Base-by-base conservation (phyloP, 2,888 invertebrate genomes). In the Lydus trimaculatus region DNA sequence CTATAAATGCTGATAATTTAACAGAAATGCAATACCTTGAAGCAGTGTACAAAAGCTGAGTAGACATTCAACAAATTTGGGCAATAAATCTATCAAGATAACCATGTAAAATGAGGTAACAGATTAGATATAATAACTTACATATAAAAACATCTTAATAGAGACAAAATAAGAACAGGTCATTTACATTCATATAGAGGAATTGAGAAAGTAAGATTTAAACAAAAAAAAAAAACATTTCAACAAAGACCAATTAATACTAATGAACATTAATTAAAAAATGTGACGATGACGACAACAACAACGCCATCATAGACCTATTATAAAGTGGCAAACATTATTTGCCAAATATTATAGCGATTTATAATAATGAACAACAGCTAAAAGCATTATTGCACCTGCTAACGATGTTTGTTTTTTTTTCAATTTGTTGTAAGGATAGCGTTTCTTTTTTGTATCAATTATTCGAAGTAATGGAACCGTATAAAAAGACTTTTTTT, bases 301-400 rank as follows among this genome's bases (percentile, higher is more conserved):
- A 48, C 48, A 48, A 48, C 48, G 48, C 48, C 48, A 48, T 48
- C 48, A 48, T 48, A 48, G 20, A 48, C 48, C 48, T 48, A 48
- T 20, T 11, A 17, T 9, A 48, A 20, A 17, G 0, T 3, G 20
- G 20, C 48, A 20, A n/a, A n/a, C n/a, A n/a, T n/a, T 11, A 20
- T 20, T 20, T 48, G 20, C 20, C 48, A 17, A 9, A 48, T 11
- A 48, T 64, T 65, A 43, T 76, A 82, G 82, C 83, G 80, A 81
- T 75, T 80, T 80, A 80, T 78, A 81, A 81, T 81, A 84, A 82
- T 83, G 83, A 83, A 83, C 78, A 83, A 83, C 80, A 80, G 75
- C 74, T 75, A 77, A 75, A 81, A 81, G 79, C 80, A 78, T 80
- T 81, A 82, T 83, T 82, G 82, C 82, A 82, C 83, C 74, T 78